These are phyloP conservation scores for Danio tinwini DNA, from an alignment of 2,797 vertebrate genomes.

Conservation along the genomic window DNA sequence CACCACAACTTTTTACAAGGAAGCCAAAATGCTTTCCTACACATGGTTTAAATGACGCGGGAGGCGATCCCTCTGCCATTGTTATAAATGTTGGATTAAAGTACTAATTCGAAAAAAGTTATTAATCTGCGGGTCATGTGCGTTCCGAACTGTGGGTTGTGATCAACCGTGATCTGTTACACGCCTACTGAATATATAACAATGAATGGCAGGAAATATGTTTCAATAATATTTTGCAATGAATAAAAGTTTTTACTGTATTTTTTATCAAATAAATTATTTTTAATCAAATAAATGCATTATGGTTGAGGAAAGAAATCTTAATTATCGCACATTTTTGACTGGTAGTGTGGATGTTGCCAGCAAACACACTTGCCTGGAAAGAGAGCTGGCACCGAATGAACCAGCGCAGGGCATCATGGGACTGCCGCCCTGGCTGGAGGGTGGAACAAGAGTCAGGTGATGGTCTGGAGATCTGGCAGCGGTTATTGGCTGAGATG, in stretches of 20 bases:
- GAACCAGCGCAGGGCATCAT: slow-evolving; percentile 89
- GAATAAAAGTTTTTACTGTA: neutral
- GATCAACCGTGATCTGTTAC: too few species aligned
- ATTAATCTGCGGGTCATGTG: too few species aligned
- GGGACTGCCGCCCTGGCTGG: slow-evolving; percentile 90
- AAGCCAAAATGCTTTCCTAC: too few species aligned
- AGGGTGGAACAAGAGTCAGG: slow-evolving; percentile 85
- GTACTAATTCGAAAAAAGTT: too few species aligned
- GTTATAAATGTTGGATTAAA: too few species aligned
- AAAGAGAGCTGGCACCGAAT: slow-evolving; percentile 92
- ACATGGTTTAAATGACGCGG: too few species aligned
- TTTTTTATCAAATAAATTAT: neutral
- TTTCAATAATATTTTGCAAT: neutral
- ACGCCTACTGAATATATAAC: too few species aligned
- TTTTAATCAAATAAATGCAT: neutral
- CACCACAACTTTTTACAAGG: too few species aligned
- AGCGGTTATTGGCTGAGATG: slow-evolving; percentile 92
- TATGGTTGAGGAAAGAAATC: neutral
- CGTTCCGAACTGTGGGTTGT: too few species aligned
- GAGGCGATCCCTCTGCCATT: too few species aligned
- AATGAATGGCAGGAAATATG: too few species aligned
- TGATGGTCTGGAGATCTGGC: slow-evolving; percentile 91
- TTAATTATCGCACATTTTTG: neutral
- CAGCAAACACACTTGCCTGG: slow-evolving; percentile 87
- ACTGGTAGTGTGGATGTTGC: neutral